phyloP scores from a whole-genome alignment of 2,113 vertebrate species.

The Strix aluco region DNA sequence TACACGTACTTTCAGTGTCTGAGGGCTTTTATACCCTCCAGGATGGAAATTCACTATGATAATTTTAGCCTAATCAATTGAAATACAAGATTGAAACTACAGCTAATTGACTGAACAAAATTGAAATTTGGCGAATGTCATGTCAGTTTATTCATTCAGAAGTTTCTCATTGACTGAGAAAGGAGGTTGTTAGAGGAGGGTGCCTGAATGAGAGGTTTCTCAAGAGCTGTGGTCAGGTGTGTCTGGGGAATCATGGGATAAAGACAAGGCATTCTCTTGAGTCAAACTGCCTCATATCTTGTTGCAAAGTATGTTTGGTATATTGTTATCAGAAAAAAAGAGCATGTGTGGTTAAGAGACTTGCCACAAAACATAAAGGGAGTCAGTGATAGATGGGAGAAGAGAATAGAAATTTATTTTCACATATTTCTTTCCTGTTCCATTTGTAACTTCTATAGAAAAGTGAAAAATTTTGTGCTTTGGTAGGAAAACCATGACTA shows the following conservation, averaged over 20 bases:
- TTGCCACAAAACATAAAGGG: not conserved
- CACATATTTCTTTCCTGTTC: not conserved
- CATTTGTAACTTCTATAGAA: not conserved
- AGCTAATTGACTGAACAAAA: conserved; percentile 8
- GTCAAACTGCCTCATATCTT: not conserved
- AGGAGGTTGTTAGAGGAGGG: not conserved
- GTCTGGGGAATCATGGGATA: accelerated
- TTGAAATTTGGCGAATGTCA: not conserved
- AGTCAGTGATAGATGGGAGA: not conserved
- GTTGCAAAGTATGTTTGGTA: not conserved
- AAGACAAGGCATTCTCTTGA: not conserved
- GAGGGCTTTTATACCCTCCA: conserved; percentile 1
- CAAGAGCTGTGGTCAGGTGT: accelerated
- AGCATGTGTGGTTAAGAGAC: not conserved
- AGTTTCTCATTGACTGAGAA: not conserved
- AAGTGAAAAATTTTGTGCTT: not conserved
- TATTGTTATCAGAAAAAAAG: not conserved
- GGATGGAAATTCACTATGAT: conserved; percentile 15
- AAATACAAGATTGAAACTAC: not conserved
- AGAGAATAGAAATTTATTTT: not conserved
- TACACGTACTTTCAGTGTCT: not conserved
- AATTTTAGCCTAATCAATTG: conserved; percentile 49
- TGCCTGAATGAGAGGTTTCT: not conserved
- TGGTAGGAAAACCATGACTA: not conserved
- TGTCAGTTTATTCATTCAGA: not conserved